Percentiles rank a stretch among this genome's conserved stretches.
Evolutionary conservation across 2,113 vertebrate species (phyloP).

Genomic region (Nansenia antarctica): DNA sequence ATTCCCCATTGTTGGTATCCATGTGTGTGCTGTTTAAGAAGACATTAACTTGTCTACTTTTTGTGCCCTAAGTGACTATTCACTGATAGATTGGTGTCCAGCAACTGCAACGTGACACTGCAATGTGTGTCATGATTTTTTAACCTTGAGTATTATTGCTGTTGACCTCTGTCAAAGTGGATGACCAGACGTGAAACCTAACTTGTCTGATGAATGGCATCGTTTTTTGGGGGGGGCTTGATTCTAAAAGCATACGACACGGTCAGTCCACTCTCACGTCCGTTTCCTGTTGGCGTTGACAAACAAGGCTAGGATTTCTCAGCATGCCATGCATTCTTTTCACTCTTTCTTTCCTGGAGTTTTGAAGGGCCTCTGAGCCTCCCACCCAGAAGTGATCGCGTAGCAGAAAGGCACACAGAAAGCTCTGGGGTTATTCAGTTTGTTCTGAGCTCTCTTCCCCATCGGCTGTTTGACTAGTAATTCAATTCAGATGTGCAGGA

Average conservation of each 20-base stretch:
- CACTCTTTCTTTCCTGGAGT: constrained; percentile 69
- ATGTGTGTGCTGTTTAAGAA: neutral
- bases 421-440: constrained; percentile 76
- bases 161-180: constrained; percentile 54
- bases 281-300: constrained; percentile 78
- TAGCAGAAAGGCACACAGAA: constrained; percentile 70
- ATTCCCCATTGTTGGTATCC: neutral
- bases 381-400: constrained; percentile 70
- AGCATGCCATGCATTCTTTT: constrained; percentile 78
- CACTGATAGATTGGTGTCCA: neutral
- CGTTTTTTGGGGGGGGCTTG: constrained; percentile 52
- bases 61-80: constrained; percentile 20
- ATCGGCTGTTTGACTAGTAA: constrained; percentile 81
- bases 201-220: constrained; percentile 57
- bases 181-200: constrained; percentile 50
- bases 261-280: constrained; percentile 72
- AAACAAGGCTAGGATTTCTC: constrained; percentile 78
- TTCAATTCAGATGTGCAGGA: constrained; percentile 80
- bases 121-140: constrained; percentile 49
- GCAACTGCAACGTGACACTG: constrained; percentile 38
- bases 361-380: constrained; percentile 72
- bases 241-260: constrained; percentile 72
- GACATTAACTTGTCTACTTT: constrained; percentile 28
- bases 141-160: constrained; percentile 53
- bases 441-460: constrained; percentile 75